These are phyloP conservation scores for Malurus melanocephalus DNA, from an alignment of 2,113 vertebrate genomes.

Conservation along the genomic window DNA sequence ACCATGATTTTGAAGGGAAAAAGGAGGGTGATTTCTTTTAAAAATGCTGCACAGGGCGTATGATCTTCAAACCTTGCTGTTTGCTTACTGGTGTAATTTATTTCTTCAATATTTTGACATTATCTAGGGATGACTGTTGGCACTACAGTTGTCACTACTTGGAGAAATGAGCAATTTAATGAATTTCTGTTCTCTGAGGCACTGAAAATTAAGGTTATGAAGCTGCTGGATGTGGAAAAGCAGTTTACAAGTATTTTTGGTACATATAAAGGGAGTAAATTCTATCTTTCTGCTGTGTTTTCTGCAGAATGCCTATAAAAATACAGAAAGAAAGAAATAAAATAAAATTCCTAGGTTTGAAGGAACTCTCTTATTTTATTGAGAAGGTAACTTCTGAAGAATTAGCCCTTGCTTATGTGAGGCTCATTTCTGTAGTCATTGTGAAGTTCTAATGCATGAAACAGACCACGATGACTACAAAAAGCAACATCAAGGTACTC, in stretches of 20 bases:
- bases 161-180: slow-evolving; percentile 24
- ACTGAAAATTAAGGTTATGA: slow-evolving; percentile 12
- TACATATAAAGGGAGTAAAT: neutral
- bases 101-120: slow-evolving; percentile 64
- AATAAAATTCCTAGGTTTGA: neutral
- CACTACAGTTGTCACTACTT: neutral
- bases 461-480: neutral
- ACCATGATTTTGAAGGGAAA: neutral
- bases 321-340: neutral
- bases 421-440: neutral
- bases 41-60: neutral
- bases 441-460: neutral
- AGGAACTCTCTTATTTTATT: neutral
- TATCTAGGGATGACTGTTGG: slow-evolving; percentile 19
- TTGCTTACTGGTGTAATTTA: slow-evolving; percentile 38
- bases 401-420: neutral
- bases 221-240: neutral
- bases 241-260: neutral
- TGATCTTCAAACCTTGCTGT: neutral
- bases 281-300: neutral
- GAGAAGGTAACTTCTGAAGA: neutral
- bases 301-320: neutral
- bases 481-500: neutral
- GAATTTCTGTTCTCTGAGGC: neutral
- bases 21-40: neutral